These are phyloP conservation scores for Channa argus DNA, from an alignment of 2,113 vertebrate species.

Conservation along the genomic window DNA sequence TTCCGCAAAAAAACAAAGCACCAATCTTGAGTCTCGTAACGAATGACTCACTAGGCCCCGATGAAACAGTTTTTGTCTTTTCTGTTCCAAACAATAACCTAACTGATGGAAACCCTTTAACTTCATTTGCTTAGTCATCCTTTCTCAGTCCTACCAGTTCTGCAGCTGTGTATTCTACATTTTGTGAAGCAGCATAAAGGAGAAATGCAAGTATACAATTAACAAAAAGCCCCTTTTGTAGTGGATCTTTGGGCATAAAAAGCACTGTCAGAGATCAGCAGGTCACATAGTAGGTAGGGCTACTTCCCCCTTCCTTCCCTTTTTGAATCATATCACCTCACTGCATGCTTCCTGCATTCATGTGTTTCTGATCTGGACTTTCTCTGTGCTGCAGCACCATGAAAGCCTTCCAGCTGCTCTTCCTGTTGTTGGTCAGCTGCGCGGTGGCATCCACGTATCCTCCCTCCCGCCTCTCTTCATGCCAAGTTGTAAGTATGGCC, in stretches of 20 bases:
- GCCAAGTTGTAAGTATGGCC: constrained; percentile 86
- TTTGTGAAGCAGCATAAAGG: background rate
- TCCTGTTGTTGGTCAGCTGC: constrained; percentile 81
- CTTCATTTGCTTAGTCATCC: constrained; percentile 29
- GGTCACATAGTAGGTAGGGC: constrained; percentile 34
- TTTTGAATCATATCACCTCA: constrained; percentile 15
- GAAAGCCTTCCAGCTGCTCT: constrained; percentile 82
- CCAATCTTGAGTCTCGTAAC: background rate
- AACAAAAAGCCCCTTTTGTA: constrained; percentile 40
- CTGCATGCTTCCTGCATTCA: constrained; percentile 45
- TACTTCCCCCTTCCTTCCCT: constrained; percentile 55
- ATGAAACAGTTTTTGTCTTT: background rate
- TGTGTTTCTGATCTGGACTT: constrained; percentile 50
- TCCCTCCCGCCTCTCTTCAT: constrained; percentile 71
- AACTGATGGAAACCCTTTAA: constrained; percentile 12
- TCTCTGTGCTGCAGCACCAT: constrained; percentile 85
- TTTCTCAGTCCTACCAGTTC: background rate
- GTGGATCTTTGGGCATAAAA: constrained; percentile 32
- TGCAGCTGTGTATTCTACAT: background rate
- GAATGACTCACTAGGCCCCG: constrained; percentile 40
- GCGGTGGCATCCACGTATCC: constrained; percentile 72
- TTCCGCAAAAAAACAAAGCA: constrained; percentile 8
- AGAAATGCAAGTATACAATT: constrained; percentile 15
- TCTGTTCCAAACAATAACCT: constrained; percentile 36
- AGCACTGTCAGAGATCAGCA: constrained; percentile 51